Evolutionary conservation across 2,113 vertebrate genomes (phyloP).

Genomic region (Sturnira hondurensis): DNA sequence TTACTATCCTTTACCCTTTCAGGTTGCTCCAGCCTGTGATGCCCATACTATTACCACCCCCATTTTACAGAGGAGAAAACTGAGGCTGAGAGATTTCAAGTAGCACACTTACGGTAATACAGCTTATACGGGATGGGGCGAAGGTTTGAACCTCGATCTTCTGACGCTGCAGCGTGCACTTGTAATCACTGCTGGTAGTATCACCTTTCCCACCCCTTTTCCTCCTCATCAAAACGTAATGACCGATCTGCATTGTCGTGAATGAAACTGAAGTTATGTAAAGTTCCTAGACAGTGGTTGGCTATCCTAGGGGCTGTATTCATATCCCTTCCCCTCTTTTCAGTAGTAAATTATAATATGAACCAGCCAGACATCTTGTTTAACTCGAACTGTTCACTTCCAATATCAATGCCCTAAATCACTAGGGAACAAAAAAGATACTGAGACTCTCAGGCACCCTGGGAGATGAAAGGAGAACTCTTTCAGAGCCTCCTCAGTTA

Average conservation of each 20-base stretch:
- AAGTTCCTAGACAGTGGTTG: neutral
- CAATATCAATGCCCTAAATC: neutral
- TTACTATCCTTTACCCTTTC: neutral
- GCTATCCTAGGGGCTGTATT: neutral
- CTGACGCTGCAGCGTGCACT: neutral
- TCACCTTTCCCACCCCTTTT: neutral
- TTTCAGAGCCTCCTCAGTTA: neutral
- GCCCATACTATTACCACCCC: neutral
- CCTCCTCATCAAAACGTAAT: neutral
- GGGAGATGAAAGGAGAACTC: neutral
- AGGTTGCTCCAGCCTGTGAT: neutral
- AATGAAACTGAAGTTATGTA: neutral
- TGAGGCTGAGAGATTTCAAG: neutral
- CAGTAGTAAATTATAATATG: neutral
- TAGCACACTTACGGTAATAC: neutral
- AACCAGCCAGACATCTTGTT: neutral
- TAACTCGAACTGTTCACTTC: neutral
- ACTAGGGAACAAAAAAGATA: neutral
- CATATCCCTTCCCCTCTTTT: neutral
- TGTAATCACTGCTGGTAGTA: neutral
- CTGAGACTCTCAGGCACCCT: neutral
- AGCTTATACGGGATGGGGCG: neutral
- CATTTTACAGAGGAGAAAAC: neutral
- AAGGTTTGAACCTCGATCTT: neutral
- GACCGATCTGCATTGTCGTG: neutral